Evolutionary conservation across 2,888 invertebrate species (phyloP), one percentile per base, ranked within the genome.

Genomic region (Onthophagus sagittarius): DNA sequence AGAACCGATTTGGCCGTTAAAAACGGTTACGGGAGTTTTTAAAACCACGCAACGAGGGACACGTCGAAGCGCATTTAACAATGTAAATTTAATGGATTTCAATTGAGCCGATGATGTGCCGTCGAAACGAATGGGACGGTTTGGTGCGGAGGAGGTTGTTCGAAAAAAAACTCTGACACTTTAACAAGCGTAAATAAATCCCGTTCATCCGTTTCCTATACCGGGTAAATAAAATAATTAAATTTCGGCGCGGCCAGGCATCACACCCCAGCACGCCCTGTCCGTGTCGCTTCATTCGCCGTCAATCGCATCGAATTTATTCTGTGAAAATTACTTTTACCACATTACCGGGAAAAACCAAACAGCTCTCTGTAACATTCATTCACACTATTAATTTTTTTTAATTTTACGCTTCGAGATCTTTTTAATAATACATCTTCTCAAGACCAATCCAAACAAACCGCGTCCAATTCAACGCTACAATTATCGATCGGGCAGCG

Each of bases 121-220:
- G 31, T 67, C 67, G 31, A 67, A 67, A 67, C 32, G 67, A 67
- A 67, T 67, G 23, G 67, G 32, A 67, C 67, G 23, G 23, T 67
- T 23, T 23, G 31, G 67, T n/a, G 23, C 67, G n/a, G 67, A 67
- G 67, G 31, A 15, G 63, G 0, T n/a, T 6, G 67, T 23, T 67
- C 7, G 67, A 67, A 67, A 67, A 64, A 64, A 70, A 63, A 32
- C 65, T 23, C 64, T 70, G 74, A 75, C 74, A 75, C 67, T 75
- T 74, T 75, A 67, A 75, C 74, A 71, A 71, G 72, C 74, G 74
- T 75, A 73, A 73, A 75, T 75, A 75, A 75, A 75, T 73, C 70
- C 71, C 69, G 72, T 63, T 69, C 72, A 65, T 70, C 70, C 72
- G 71, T 71, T 72, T 73, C 69, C 72, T 53, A 72, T 64, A 23